Base-by-base conservation (phyloP, 2,888 invertebrate species). In the Mimas tiliae region DNA sequence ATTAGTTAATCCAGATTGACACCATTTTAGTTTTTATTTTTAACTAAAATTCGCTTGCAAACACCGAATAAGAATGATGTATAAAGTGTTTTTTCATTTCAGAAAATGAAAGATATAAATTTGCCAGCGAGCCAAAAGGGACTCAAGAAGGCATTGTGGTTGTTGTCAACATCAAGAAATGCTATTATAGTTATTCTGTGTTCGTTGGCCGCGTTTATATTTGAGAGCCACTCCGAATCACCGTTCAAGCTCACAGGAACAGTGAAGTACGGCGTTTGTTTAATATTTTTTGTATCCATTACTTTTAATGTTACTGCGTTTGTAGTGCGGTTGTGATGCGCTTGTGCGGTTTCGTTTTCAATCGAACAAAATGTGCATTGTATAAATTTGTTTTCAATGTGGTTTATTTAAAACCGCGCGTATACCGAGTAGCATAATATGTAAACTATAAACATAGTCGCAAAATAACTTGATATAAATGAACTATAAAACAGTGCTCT, bases 81-180 rank as follows among this genome's bases (percentile, higher is more conserved):
- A n/a, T 52, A 52, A 45, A 52, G 19, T 58, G 42, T 34, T 52
- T 27, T 16, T 38, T 55, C 58, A 70, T 85, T 94, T 45, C 90
- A 97, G 96, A 96, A 96, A 96, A 88, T 96, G 79, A 97, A 97
- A 85, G 96, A 96, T 68, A 77, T 96, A 2, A 95, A 94, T 76
- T 75, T 95, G 42, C 77, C 88, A 7, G 66, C 83, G 1, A 81
- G 80, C 68, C 87, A 86, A 62, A 91, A 90, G 74, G 83, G 86
- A 8, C 67, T 93, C 14, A 93, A 91, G 75, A 96, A 96, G 80
- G 79, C 94, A 4, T 86, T 97, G 21, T 98, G 98, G 97, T 84
- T 97, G 3, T 83, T 97, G 14, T 96, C 97, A 0, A 97, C 97
- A 0, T 96, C 97, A 0, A 94, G 98, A 68, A 98, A 98, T 84